Evolutionary conservation across 2,888 invertebrate species (phyloP).

Genomic region (Prosopocoilus inquinatus): DNA sequence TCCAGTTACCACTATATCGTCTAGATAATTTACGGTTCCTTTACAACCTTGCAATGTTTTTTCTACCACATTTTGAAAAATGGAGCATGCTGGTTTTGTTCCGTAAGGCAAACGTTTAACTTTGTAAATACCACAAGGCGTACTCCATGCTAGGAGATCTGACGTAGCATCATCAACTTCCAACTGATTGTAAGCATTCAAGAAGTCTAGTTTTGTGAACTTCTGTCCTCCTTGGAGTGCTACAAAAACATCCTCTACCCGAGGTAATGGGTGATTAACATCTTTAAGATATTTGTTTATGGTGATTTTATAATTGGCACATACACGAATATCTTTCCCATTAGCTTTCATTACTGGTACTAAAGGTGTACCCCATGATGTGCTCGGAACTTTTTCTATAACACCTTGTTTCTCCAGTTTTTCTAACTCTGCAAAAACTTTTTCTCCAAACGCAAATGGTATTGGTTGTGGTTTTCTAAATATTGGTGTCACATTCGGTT

Average conservation of each 20-base stretch:
- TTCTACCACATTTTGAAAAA: conserved; percentile 42
- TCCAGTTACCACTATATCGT: no score
- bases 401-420: no score
- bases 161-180: conserved; percentile 13
- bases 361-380: no score
- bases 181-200: conserved; percentile 20
- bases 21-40: conserved; percentile 24
- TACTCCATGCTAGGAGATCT: conserved; percentile 24
- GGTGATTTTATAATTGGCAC: conserved; percentile 29
- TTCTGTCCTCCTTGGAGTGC: conserved; percentile 18
- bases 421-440: no score
- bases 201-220: conserved; percentile 22
- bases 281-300: conserved; percentile 26
- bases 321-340: conserved; percentile 26
- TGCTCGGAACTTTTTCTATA: no score
- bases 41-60: conserved; percentile 24
- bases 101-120: conserved; percentile 43
- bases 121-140: conserved; percentile 35
- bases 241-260: conserved; percentile 30
- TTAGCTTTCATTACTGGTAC: conserved; percentile 14
- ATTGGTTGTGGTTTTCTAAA: no score
- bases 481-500: no score
- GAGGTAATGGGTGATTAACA: conserved; percentile 29
- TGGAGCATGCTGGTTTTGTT: conserved; percentile 41
- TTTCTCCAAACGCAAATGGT: no score